Conservation (phyloP, 2,888 invertebrate species). For the Poecilobothrus nobilitatus region DNA sequence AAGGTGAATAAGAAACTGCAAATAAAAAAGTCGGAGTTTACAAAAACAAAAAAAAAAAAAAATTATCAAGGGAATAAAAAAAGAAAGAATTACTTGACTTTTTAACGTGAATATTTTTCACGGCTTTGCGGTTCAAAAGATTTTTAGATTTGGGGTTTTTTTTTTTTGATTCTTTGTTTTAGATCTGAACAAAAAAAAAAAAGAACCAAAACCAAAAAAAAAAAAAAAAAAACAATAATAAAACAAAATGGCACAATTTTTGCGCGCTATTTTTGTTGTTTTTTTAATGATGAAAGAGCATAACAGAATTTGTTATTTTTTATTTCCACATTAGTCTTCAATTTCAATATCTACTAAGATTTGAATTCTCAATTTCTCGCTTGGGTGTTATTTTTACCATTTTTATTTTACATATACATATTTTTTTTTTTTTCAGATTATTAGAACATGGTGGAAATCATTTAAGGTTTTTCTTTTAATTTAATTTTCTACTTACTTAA, state of each 20-base stretch:
- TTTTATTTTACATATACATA: background rate
- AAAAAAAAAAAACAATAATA: too few relatives aligned
- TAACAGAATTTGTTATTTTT: background rate
- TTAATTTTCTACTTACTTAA: slow-evolving; percentile 1
- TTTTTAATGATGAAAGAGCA: background rate
- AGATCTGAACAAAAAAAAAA: too few relatives aligned
- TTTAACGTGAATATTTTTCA: slow-evolving; percentile 5
- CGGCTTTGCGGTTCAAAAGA: background rate
- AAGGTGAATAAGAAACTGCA: too few relatives aligned
- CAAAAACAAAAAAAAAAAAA: too few relatives aligned
- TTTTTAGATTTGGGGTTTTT: background rate
- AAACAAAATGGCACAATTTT: slow-evolving; percentile 2
- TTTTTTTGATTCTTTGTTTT: background rate
- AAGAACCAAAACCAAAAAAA: too few relatives aligned
- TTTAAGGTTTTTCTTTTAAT: background rate
- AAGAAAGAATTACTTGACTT: background rate
- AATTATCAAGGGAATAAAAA: too few relatives aligned
- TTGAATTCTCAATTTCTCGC: background rate
- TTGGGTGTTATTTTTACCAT: background rate
- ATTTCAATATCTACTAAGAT: background rate
- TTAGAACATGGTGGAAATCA: background rate
- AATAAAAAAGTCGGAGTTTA: too few relatives aligned
- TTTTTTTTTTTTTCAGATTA: too few relatives aligned
- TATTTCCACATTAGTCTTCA: background rate
- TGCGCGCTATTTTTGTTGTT: background rate